These are phyloP conservation scores for Holotrichia oblita DNA, from an alignment of 1,140 invertebrate species.

Conservation along the genomic window DNA sequence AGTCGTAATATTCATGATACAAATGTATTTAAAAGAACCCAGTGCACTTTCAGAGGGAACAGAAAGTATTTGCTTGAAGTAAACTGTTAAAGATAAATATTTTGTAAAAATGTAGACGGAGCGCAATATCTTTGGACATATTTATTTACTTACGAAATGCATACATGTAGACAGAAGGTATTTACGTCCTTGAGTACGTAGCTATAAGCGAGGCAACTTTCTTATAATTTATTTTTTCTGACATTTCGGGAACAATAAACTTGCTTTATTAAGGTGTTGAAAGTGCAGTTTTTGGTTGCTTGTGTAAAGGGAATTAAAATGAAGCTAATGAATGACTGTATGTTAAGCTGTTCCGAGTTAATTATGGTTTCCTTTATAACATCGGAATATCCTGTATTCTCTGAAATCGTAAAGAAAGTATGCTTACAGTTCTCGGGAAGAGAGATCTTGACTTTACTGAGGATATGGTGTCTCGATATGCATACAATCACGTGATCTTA, in stretches of 20 bases:
- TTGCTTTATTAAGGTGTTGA: neutral
- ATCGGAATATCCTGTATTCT: neutral
- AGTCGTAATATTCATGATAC: neutral
- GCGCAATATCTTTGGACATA: neutral
- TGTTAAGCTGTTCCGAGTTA: neutral
- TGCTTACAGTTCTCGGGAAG: no score
- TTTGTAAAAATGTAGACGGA: neutral
- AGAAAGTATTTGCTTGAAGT: neutral
- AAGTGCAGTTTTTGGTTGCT: neutral
- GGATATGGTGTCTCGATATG: no score
- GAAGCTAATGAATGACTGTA: neutral
- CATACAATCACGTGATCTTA: no score
- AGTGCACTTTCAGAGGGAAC: neutral
- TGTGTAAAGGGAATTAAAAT: neutral
- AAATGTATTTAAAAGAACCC: neutral
- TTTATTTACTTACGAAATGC: neutral
- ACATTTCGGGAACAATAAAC: conserved; percentile 20
- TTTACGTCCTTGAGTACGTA: neutral
- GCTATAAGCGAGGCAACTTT: neutral
- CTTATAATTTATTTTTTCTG: neutral
- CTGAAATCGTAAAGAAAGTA: neutral
- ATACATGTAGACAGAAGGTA: neutral
- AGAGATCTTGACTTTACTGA: no score
- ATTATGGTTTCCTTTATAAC: neutral
- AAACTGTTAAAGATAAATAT: conserved; percentile 24